Evolutionary conservation across 2,888 invertebrate genomes (phyloP).

Genomic region (Ramazzottius varieornatus): DNA sequence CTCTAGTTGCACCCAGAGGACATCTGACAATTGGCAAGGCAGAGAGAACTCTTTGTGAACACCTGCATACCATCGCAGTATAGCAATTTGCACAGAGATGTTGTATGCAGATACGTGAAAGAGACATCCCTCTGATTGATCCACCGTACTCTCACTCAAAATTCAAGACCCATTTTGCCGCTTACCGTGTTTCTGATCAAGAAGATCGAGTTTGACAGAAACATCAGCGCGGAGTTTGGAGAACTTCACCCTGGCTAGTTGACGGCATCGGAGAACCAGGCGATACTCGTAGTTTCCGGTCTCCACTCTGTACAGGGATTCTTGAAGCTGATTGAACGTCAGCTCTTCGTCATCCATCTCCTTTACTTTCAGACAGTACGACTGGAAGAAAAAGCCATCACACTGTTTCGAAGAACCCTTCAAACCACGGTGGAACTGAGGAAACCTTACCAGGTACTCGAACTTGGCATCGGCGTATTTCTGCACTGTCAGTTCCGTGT

Average conservation of each 20-base stretch:
- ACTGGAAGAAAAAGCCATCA: constrained; percentile 22
- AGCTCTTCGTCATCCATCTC: constrained; percentile 83
- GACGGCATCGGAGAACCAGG: constrained; percentile 71
- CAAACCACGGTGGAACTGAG: not conserved
- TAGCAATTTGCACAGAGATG: not conserved
- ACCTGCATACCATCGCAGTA: no score
- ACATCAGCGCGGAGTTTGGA: constrained; percentile 49
- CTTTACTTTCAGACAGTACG: constrained; percentile 94
- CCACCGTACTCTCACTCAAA: not conserved
- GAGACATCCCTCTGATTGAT: not conserved
- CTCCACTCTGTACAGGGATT: constrained; percentile 85
- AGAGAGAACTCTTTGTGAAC: no score
- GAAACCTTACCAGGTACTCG: constrained; percentile 47
- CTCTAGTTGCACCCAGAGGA: no score
- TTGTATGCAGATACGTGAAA: not conserved
- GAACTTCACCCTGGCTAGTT: constrained; percentile 56
- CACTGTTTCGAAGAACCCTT: not conserved
- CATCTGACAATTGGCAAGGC: no score
- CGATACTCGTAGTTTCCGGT: constrained; percentile 98
- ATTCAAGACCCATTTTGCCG: not conserved
- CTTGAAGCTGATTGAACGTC: constrained; percentile 35
- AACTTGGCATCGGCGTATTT: constrained; percentile 97
- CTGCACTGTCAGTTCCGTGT: constrained; percentile 80
- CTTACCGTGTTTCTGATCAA: constrained; percentile 77
- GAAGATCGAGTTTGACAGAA: constrained; percentile 74